phyloP scores from a whole-genome alignment of 1,140 invertebrate genomes.

The Brachionus manjavacas region DNA sequence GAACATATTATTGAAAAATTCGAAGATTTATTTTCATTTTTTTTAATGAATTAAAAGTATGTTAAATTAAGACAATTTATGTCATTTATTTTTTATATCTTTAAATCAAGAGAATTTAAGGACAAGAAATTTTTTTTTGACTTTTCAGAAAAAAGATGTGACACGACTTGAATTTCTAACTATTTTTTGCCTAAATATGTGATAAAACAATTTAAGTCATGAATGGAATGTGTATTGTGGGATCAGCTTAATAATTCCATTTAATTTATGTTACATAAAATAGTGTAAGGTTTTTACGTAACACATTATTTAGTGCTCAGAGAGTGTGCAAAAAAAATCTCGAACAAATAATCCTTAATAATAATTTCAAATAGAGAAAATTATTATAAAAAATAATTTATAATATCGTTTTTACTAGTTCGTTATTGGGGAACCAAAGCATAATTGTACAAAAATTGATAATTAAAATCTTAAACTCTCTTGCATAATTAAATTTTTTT shows the following conservation, averaged over 20 bases:
- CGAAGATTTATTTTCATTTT: too few species aligned
- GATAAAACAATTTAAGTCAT: background rate
- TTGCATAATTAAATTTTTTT: background rate
- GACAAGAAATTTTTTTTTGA: background rate
- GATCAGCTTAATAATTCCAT: background rate
- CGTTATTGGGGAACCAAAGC: background rate
- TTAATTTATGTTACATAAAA: background rate
- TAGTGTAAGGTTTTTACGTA: background rate
- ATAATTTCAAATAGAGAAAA: background rate
- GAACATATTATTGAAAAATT: too few species aligned
- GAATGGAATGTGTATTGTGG: background rate
- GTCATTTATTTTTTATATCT: too few species aligned
- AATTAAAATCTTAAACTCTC: background rate
- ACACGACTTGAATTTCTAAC: background rate
- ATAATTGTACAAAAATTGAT: background rate
- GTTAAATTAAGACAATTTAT: too few species aligned
- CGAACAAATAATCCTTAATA: background rate
- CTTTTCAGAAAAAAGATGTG: background rate
- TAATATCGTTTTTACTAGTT: background rate
- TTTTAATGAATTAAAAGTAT: too few species aligned
- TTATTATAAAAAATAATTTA: background rate
- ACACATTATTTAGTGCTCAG: background rate
- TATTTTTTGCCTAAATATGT: background rate
- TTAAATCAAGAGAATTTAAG: background rate
- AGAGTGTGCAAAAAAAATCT: background rate